Evolutionary conservation across 2,797 vertebrate species (phyloP), one percentile per base, ranked within the genome.

Genomic region (Sternarchorhynchus goeldii): DNA sequence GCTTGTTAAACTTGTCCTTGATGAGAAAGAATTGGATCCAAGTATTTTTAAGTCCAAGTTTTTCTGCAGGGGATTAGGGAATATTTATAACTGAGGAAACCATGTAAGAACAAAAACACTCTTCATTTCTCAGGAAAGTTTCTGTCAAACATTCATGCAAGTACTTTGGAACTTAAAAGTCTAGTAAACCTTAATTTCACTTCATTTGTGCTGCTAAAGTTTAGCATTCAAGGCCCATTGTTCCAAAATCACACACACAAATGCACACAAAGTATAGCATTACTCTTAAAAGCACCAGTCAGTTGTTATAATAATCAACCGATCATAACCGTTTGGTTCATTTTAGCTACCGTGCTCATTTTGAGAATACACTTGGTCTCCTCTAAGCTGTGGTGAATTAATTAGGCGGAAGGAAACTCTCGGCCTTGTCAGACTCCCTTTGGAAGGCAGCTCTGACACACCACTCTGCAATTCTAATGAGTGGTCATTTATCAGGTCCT

Each of bases 391-490:
- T 75, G 78, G 73, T 66, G 66, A 83, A 81, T 83, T 85, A 84
- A 85, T 88, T 88, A 86, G 70, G 55, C 71, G 82, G 73, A 87
- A 85, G 83, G 83, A 85, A 76, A 82, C 77, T 68, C 50, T 41
- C 36, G 64, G 81, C 78, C 84, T 73, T 77, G 77, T 74, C 65
- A 71, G 77, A 77, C 74, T 73, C 76, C 39, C 58, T 57, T 74
- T 81, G 84, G 77, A 74, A 69, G 67, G 67, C 45, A 1, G 62
- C 29, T 18, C 77, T 55, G 62, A 31, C 45, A 69, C 75, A 66
- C 68, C 34, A 45, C 76, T 78, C 59, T 79, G 83, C 84, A 86
- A 86, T 88, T 85, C 80, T 85, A 88, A 88, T 87, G 83, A 85
- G 84, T 75, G 76, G 70, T 73, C 45, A 76, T 86, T 83, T 29